Percentiles rank a stretch among this genome's conserved stretches.
Evolutionary conservation across 2,888 invertebrate genomes (phyloP).

Genomic region (Melinaea marsaeus): DNA sequence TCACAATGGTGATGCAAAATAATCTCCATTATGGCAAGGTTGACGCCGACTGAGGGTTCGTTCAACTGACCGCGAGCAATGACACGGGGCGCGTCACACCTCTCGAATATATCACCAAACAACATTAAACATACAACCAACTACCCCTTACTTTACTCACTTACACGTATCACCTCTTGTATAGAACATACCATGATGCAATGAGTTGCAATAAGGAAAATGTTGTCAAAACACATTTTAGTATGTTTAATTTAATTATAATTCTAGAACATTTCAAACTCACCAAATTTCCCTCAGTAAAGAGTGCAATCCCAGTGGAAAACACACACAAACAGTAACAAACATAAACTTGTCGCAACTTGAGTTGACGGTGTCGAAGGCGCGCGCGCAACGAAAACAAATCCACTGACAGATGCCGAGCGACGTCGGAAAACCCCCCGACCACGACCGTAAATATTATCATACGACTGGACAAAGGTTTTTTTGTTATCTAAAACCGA

Average conservation of each 20-base stretch:
- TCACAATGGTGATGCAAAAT: conserved; percentile 74
- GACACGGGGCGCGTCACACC: conserved; percentile 62
- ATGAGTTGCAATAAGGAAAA: conserved; percentile 33
- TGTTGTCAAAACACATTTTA: too few species aligned
- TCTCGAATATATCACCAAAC: too few species aligned
- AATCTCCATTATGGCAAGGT: conserved; percentile 77
- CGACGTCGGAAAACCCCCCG: conserved; percentile 71
- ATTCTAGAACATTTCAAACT: background rate
- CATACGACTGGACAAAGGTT: conserved; percentile 76
- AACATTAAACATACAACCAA: too few species aligned
- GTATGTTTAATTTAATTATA: background rate
- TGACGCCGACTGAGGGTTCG: conserved; percentile 75
- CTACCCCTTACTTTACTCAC: too few species aligned
- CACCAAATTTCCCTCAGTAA: conserved; percentile 52
- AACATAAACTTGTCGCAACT: conserved; percentile 66
- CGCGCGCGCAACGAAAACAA: conserved; percentile 71
- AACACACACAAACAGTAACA: conserved; percentile 50
- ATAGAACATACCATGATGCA: conserved; percentile 25
- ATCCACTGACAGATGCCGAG: conserved; percentile 66
- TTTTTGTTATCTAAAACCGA: conserved; percentile 72
- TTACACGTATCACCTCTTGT: too few species aligned
- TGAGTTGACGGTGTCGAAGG: conserved; percentile 59
- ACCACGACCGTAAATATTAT: conserved; percentile 72
- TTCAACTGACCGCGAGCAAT: conserved; percentile 77
- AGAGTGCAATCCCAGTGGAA: conserved; percentile 67